Base-by-base conservation (phyloP, 2,113 vertebrate species). In the Bothrops jararaca region DNA sequence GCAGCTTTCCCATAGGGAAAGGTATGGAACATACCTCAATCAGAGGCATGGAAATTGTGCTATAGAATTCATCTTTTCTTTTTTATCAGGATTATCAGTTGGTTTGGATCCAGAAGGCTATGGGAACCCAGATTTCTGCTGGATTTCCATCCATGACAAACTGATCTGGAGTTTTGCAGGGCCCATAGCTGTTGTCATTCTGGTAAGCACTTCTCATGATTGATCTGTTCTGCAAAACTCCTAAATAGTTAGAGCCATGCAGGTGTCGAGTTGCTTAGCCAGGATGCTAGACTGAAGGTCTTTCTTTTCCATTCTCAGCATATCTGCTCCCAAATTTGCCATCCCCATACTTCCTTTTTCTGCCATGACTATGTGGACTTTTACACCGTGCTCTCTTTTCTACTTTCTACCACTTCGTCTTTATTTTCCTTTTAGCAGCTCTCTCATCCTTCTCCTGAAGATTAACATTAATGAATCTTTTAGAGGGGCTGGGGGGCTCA, bases 101-200 rank as follows among this genome's bases (percentile, higher is more conserved):
- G 99, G 99, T 89, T 96, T 99, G 95, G 99, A 99, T 96, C 99
- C 99, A 0, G 99, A 99, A 91, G 99, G 99, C 94, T 99, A 99
- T 0, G 99, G 99, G 60, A 99, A 99, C 97, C 99, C 99, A 0
- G 99, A 99, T 96, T 99, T 99, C 96, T 99, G 99, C 94, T 99
- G 99, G 99, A 99, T 99, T 96, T 99, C 99, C 24, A 98, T 99
- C 96, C 98, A 99, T 12, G 99, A 99, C 96, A 99, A 99, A 96
- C 99, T 99, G 94, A 98, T 99, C 96, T 99, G 99, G 99, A 99
- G 99, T 97, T 99, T 99, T 85, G 99, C 99, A 85, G 99, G 99
- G 95, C 99, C 99, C 85, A 98, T 99, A 10, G 97, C 98, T 97
- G 98, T 99, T 52, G 99, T 99, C 94, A 97, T 99, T 89, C 96